phyloP scores from a whole-genome alignment of 2,113 vertebrate genomes.

The Motacilla alba region DNA sequence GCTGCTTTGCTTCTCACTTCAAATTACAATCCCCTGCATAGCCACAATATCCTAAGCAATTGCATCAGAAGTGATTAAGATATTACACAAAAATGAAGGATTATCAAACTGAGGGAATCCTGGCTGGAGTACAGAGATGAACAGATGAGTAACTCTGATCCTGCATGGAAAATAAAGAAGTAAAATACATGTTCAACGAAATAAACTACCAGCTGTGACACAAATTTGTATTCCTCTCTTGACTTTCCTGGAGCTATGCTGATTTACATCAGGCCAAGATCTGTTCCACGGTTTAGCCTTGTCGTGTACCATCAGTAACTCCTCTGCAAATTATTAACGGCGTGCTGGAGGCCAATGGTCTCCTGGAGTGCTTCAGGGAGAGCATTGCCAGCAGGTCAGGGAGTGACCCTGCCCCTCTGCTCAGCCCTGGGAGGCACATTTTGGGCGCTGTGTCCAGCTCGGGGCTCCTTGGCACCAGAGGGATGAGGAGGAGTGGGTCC shows the following conservation, averaged over 20 bases:
- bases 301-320: not conserved
- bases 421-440: not conserved
- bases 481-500: accelerated
- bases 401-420: not conserved
- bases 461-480: not conserved
- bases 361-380: not conserved
- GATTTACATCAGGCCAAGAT: not conserved
- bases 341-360: not conserved
- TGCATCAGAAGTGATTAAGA: constrained; percentile 1
- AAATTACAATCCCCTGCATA: not conserved
- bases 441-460: not conserved
- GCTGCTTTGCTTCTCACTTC: not conserved
- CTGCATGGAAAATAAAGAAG: not conserved
- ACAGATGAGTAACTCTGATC: constrained; percentile 2
- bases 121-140: not conserved
- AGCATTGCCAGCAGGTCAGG: not conserved
- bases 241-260: not conserved
- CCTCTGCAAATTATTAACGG: not conserved
- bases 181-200: not conserved
- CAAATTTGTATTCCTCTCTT: not conserved
- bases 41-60: not conserved
- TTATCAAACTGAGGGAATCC: constrained; percentile 3
- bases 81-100: not conserved
- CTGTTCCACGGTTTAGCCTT: not conserved
- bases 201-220: not conserved